Conservation (phyloP, 2,888 invertebrate genomes). For the Leucophenga montana region DNA sequence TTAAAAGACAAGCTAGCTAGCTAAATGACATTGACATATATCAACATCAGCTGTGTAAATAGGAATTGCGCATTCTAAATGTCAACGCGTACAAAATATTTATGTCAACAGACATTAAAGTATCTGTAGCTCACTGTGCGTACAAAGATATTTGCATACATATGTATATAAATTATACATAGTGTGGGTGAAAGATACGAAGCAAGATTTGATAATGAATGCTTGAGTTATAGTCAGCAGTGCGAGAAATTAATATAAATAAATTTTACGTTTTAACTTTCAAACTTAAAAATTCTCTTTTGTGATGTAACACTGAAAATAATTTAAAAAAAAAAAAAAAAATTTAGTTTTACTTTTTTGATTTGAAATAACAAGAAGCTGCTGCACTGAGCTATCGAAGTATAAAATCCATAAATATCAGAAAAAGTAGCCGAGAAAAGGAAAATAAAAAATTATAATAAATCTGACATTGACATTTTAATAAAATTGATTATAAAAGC, state of each 20-base stretch:
- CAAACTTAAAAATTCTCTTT: not conserved
- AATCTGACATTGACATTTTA: conserved; percentile 25
- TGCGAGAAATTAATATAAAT: not conserved
- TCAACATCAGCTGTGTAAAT: conserved; percentile 56
- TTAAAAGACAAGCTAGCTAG: conserved; percentile 14
- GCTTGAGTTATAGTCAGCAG: not conserved
- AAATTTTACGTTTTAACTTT: conserved; percentile 1
- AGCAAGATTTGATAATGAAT: not conserved
- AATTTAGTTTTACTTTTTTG: not conserved
- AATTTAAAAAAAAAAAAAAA: not conserved
- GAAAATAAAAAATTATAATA: not conserved
- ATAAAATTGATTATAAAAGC: conserved; percentile 7
- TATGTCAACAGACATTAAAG: conserved; percentile 27
- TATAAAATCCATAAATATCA: too few species aligned
- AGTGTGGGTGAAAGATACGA: too few species aligned
- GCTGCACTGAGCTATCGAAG: too few species aligned
- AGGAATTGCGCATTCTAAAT: conserved; percentile 60
- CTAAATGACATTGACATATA: conserved; percentile 52
- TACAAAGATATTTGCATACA: not conserved
- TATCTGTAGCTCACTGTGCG: conserved; percentile 34
- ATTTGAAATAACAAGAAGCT: too few species aligned
- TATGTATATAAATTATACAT: not conserved
- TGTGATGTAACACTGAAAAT: not conserved
- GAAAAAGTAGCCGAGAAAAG: too few species aligned
- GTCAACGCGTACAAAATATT: conserved; percentile 50